Percentiles rank a stretch among this genome's conserved stretches.
phyloP scores from a whole-genome alignment of 2,113 vertebrate species.

The Silurus asotus region DNA sequence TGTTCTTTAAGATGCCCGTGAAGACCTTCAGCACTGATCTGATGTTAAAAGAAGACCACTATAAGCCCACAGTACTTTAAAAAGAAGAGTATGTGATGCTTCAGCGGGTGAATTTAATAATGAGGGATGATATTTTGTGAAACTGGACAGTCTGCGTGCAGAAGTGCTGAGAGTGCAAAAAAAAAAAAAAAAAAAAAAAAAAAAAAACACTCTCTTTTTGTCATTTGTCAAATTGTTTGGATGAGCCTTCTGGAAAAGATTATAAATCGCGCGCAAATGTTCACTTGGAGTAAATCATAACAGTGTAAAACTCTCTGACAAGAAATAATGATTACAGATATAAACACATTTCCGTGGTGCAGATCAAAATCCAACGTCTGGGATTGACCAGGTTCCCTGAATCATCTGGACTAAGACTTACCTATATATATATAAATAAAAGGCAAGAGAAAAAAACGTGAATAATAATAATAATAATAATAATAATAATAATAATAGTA shows the following conservation, averaged over 20 bases:
- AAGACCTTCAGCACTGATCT: neutral
- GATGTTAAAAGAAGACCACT: neutral
- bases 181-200: too few relatives aligned
- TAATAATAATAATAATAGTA: neutral
- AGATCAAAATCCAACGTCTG: neutral
- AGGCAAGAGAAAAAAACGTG: too few relatives aligned
- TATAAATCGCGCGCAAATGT: conserved; percentile 17
- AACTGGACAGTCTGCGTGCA: neutral
- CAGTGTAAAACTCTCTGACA: conserved; percentile 1
- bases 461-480: neutral
- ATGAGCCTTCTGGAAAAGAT: conserved; percentile 5
- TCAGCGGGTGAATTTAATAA: neutral
- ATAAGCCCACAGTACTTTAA: neutral
- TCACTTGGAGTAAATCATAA: conserved; percentile 20
- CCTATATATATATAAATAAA: neutral
- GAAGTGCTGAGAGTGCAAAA: neutral
- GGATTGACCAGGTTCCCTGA: neutral
- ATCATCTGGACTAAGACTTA: neutral
- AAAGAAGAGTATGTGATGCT: neutral
- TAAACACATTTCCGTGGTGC: neutral
- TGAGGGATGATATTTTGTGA: neutral
- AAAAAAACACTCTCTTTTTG: neutral
- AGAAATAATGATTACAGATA: conserved; percentile 4
- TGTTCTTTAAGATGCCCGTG: neutral
- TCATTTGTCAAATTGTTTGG: conserved; percentile 20